Base-by-base conservation (phyloP, 1,140 invertebrate species). In the Macrostomum lignano region DNA sequence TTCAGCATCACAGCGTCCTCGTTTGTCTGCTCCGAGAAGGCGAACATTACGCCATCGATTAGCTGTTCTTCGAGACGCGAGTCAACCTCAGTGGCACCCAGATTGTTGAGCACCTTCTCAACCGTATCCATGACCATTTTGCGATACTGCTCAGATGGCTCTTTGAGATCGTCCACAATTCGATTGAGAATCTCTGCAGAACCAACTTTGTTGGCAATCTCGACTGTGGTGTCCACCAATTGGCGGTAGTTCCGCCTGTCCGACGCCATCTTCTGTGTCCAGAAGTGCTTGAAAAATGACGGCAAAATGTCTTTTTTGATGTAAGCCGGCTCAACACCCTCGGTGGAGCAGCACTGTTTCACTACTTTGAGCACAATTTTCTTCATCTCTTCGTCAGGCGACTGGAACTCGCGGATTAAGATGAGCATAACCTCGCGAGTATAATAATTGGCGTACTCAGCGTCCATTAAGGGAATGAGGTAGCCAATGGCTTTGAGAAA, bases 61-160 rank as follows among this genome's bases (percentile, higher is more conserved):
- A 98, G 67, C 48, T 93, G 86, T 60, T 98, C 91, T 56, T 98
- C 91, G 1, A 98, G 58, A 25, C 86, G 65, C 0, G 79, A 84
- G 56, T 98, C 88, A 30, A 98, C 88, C 52, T 94, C 88, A 0
- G 81, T 77, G 0, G 86, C 84, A 21, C 91, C 91, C 13, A 96
- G 63, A 55, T 91, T 86, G 4, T 74, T 76, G 68, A 98, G 81
- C 36, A 94, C 63, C 55, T 98, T 96, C 53, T 98, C 91, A 39
- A 98, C 94, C 0, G 82, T 94, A 55, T 98, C 91, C 82, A 98
- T 96, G 1, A 98, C 88, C 88, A 98, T 96, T 64, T 99, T 99
- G 38, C 91, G 66, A 55, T 96, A 98, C 46, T 93, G 81, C 56
- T 98, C 91, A 56, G 94, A 93, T 61, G 96, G 88, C 56, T 98